Base-by-base conservation (phyloP, 2,797 vertebrate species). In the Tamandua tetradactyla region DNA sequence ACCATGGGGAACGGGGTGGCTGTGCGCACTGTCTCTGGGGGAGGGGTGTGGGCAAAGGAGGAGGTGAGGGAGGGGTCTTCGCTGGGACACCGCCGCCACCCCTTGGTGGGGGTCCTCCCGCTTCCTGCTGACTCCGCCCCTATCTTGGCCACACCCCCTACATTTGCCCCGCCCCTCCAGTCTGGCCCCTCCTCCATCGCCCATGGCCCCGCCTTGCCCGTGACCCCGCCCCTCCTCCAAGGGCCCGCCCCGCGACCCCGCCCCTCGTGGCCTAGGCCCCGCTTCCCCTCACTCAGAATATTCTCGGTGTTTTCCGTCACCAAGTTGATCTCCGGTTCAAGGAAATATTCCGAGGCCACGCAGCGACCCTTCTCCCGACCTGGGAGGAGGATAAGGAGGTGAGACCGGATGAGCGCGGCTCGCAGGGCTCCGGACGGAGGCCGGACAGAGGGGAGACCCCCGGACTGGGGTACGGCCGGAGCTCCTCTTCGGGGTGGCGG, bases 271-370 rank as follows among this genome's bases (percentile, higher is more conserved):
- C 61, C 42, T 18, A 47, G 7, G n/a, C 15, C 7, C 7, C 30
- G 18, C 47, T 62, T 64, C 75, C 80, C 98, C 99, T 99, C 98
- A 99, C 99, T 99, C 96, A 99, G 98, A 96, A 99, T 99, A 94
- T 99, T 99, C 91, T 99, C 99, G 0, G 99, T 99, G 97, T 99
- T 99, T 97, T 99, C 99, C 1, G 99, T 99, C 95, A 99, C 99
- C 97, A 99, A 98, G 97, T 99, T 99, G 80, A 99, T 99, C 88
- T 99, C 99, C 0, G 99, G 99, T 96, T 99, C 99, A 8, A 99
- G 99, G 97, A 99, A 99, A 96, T 99, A 99, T 96, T 99, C 99
- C 0, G 99, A 99, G 4, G 99, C 99, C 23, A 99, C 99, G 85
- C 99, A 99, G 93, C 99, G 97, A 52, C 98, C 98, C 81, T 98